These are phyloP conservation scores for Sisyra terminalis DNA, from an alignment of 2,888 invertebrate species.

Conservation along the genomic window DNA sequence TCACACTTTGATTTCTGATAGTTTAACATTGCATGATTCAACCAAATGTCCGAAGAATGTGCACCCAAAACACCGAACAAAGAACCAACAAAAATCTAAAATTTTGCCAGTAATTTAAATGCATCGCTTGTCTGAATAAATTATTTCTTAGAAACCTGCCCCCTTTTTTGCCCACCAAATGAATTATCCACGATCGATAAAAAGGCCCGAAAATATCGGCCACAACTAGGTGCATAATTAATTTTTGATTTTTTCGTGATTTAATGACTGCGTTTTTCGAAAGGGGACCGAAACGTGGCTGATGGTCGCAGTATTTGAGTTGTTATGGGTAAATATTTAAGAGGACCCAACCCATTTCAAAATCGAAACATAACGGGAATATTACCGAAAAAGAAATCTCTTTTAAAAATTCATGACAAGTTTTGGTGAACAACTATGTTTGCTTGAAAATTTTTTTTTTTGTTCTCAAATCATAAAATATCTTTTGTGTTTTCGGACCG, in stretches of 20 bases:
- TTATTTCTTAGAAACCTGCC: too few species aligned
- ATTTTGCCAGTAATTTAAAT: too few species aligned
- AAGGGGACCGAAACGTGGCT: neutral
- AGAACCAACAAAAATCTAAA: too few species aligned
- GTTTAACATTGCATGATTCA: too few species aligned
- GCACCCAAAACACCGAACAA: too few species aligned
- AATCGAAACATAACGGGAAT: neutral
- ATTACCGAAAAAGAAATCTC: neutral
- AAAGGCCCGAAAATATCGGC: neutral
- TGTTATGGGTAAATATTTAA: neutral
- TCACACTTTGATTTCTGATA: too few species aligned
- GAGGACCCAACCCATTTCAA: neutral
- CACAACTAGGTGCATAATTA: neutral
- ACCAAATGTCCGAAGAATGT: too few species aligned
- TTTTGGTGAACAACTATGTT: neutral
- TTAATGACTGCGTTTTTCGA: neutral
- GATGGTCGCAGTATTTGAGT: neutral
- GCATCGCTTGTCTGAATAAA: too few species aligned
- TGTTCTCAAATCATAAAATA: neutral
- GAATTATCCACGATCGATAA: too few species aligned
- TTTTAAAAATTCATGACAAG: neutral
- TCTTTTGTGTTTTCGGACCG: neutral
- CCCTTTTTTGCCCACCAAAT: too few species aligned
- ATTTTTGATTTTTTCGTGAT: neutral
- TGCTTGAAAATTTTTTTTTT: neutral